Conservation (phyloP, 2,797 vertebrate species). For the Aythya fuligula region DNA sequence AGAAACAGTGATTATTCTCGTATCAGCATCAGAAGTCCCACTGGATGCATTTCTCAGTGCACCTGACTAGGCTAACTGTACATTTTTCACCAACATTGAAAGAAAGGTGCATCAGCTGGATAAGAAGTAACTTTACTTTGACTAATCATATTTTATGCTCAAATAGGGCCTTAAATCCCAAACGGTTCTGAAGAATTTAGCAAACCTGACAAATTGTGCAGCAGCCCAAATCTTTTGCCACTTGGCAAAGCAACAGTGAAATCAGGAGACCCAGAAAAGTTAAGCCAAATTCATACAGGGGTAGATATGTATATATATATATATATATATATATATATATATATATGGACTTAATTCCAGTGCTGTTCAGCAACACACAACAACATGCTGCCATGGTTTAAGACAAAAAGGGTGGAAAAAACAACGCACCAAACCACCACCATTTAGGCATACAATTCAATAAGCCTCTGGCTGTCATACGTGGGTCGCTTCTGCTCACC, state of each 20-base stretch:
- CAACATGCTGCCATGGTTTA: accelerated
- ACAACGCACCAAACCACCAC: background rate
- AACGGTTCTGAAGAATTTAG: background rate
- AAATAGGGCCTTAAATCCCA: slow-evolving; percentile 4
- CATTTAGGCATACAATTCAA: background rate
- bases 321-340: background rate
- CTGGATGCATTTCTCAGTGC: background rate
- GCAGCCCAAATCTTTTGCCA: background rate
- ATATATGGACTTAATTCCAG: background rate
- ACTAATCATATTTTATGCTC: slow-evolving; percentile 31
- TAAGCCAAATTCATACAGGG: background rate
- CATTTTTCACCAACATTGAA: slow-evolving; percentile 29
- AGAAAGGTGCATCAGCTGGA: slow-evolving; percentile 37
- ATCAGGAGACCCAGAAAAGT: background rate
- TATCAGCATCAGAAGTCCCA: background rate
- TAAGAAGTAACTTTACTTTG: slow-evolving; percentile 26
- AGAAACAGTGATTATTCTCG: background rate
- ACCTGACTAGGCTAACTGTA: background rate
- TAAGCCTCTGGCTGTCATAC: background rate
- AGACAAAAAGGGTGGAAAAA: background rate
- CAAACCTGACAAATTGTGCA: background rate
- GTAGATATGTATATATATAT: background rate
- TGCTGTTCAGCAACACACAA: background rate
- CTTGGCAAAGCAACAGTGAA: background rate
- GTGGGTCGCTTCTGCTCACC: background rate